Evolutionary conservation across 23 tunicate genomes (phyloP).

Genomic region (Phallusia fumigata): DNA sequence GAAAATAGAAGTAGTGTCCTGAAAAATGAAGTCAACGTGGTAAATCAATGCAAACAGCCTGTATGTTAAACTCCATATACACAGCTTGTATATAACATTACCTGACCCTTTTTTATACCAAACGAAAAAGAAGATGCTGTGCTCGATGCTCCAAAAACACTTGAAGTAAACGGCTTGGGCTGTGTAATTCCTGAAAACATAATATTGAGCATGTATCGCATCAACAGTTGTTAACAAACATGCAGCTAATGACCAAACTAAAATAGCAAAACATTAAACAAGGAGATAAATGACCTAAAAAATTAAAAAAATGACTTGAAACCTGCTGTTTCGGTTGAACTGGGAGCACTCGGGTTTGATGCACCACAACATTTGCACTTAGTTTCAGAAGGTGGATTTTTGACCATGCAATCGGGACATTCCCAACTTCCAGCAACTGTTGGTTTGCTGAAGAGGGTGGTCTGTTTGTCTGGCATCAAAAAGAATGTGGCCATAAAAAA

Average conservation of each 20-base stretch:
- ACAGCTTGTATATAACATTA: too few species aligned
- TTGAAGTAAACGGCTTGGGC: not conserved
- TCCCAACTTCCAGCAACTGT: slow-evolving; percentile 56
- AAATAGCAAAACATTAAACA: too few species aligned
- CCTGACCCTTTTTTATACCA: not conserved
- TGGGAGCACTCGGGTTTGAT: slow-evolving; percentile 37
- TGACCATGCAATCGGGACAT: slow-evolving; percentile 52
- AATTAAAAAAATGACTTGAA: too few species aligned
- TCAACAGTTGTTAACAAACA: too few species aligned
- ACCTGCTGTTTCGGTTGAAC: not conserved
- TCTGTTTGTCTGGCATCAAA: too few species aligned
- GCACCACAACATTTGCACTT: slow-evolving; percentile 61
- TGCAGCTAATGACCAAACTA: too few species aligned
- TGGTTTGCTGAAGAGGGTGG: not conserved
- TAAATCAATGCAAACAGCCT: too few species aligned
- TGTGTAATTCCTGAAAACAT: not conserved
- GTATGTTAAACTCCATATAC: too few species aligned
- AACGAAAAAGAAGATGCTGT: not conserved
- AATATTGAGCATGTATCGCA: not conserved
- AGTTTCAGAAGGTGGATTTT: slow-evolving; percentile 6
- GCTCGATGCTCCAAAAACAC: not conserved
- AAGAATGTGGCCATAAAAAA: too few species aligned
- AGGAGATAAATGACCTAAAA: too few species aligned
- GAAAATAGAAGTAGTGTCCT: too few species aligned
- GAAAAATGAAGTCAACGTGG: too few species aligned